These are phyloP conservation scores for Ooceraea biroi DNA, from an alignment of 1,140 invertebrate genomes.

Conservation along the genomic window DNA sequence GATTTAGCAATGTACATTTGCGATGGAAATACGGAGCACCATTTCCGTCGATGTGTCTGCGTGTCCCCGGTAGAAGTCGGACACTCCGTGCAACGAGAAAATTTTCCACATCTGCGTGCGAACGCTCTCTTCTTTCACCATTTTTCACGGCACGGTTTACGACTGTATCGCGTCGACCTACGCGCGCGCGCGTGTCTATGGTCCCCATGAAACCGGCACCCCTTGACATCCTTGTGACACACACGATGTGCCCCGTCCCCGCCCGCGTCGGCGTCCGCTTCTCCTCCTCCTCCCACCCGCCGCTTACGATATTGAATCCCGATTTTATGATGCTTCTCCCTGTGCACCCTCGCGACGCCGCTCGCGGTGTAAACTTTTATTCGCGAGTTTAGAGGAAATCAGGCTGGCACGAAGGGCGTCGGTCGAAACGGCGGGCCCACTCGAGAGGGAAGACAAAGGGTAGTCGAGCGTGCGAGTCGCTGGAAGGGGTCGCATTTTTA, in stretches of 20 bases:
- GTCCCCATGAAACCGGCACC: constrained; percentile 58
- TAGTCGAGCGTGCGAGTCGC: constrained; percentile 53
- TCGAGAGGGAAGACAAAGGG: constrained; percentile 43
- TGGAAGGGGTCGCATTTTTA: constrained; percentile 50
- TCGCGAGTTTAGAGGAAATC: constrained; percentile 80
- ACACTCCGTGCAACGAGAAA: not conserved
- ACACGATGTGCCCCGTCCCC: constrained; percentile 75
- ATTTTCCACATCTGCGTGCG: not conserved
- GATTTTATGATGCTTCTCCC: constrained; percentile 78
- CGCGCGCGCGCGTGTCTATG: constrained; percentile 39
- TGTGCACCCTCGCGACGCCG: constrained; percentile 46
- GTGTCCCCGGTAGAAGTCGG: not conserved
- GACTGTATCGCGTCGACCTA: constrained; percentile 2
- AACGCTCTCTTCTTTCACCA: not conserved
- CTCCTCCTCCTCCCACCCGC: not conserved
- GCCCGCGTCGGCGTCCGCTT: not conserved
- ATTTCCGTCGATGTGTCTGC: not conserved
- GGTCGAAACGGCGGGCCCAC: not conserved
- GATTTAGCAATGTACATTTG: not conserved
- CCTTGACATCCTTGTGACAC: constrained; percentile 83
- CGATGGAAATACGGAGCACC: not conserved
- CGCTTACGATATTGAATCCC: constrained; percentile 80
- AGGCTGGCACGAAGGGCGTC: constrained; percentile 56
- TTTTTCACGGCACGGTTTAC: constrained; percentile 18
- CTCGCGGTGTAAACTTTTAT: constrained; percentile 81